Evolutionary conservation across 2,113 vertebrate species (phyloP), one percentile per base, ranked within the genome.

Genomic region (Sceloporus tristichus): DNA sequence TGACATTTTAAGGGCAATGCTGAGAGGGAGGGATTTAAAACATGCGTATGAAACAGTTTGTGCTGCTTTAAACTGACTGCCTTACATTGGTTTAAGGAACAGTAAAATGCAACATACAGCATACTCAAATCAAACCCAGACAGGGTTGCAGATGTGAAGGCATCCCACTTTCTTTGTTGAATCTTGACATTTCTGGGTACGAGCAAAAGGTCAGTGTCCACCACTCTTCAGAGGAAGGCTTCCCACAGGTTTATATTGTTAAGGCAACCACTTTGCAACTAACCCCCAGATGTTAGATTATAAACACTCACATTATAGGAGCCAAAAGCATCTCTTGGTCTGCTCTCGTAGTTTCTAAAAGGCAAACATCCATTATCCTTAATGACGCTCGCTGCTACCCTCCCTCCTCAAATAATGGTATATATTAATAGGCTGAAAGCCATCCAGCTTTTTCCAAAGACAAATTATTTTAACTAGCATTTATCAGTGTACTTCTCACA

Each of bases 261-360:
- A 84, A 84, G 18, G 81, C 66, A 73, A 73, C 7, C 71, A 75
- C 38, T 79, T 84, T 79, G 19, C 27, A 79, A 34, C 59, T 54
- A 74, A 56, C 48, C 25, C 14, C 38, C 11, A 18, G 40, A 70
- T 85, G 19, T 81, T 62, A 65, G 66, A n/a, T 54, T 19, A 66
- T 62, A 38, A n/a, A 79, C 73, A 48, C 80, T 74, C 54, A 42
- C 13, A 27, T 38, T 34, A 14, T 38, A 9, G 10, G 29, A 89
- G 62, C 23, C 21, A 14, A 77, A 83, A 42, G 25, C 62, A 54
- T 54, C 7, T 84, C n/a, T 68, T 7, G 8, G 14, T 34, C 14
- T 62, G 11, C 11, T 29, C 9, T 38, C 54, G 7, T 74, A 25
- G 29, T 42, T 74, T 89, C 56, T 40, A 59, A 66, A 74, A n/a